Conservation (phyloP, 2,113 vertebrate species). For the Sylvilagus bachmani region DNA sequence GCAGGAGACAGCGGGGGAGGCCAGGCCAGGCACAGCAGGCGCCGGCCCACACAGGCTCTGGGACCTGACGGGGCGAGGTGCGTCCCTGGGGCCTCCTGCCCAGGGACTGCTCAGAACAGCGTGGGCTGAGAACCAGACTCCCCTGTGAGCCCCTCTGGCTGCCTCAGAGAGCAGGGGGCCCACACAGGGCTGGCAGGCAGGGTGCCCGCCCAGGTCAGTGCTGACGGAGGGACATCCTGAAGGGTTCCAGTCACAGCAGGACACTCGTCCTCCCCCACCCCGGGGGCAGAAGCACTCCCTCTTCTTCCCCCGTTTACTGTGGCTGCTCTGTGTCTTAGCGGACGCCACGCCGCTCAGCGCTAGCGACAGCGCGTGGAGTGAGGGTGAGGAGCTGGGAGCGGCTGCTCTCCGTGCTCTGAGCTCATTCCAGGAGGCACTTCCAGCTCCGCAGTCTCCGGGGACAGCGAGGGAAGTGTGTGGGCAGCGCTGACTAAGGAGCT, state of each 20-base stretch:
- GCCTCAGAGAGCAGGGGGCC: background rate
- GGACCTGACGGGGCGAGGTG: too few relatives aligned
- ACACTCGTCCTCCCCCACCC: background rate
- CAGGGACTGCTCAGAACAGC: background rate
- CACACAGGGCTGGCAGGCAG: background rate
- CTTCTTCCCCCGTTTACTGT: background rate
- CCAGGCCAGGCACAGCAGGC: too few relatives aligned
- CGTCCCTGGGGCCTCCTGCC: background rate
- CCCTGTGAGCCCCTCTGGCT: background rate
- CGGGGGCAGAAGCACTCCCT: background rate
- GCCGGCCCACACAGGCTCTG: rapidly evolving
- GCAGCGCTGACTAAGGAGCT: background rate
- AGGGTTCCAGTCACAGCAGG: background rate
- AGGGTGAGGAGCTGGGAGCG: rapidly evolving
- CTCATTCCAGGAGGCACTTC: background rate
- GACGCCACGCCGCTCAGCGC: too few relatives aligned
- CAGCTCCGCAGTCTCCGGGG: background rate
- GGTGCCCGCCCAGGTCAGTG: background rate
- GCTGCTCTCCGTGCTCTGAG: background rate
- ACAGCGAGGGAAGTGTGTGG: background rate
- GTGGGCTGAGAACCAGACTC: too few relatives aligned
- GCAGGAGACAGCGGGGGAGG: background rate
- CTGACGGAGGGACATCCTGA: background rate
- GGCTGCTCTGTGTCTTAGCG: too few relatives aligned
- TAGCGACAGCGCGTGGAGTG: background rate